Conservation (phyloP, 2,797 vertebrate species). For the Hoplostethus atlanticus region DNA sequence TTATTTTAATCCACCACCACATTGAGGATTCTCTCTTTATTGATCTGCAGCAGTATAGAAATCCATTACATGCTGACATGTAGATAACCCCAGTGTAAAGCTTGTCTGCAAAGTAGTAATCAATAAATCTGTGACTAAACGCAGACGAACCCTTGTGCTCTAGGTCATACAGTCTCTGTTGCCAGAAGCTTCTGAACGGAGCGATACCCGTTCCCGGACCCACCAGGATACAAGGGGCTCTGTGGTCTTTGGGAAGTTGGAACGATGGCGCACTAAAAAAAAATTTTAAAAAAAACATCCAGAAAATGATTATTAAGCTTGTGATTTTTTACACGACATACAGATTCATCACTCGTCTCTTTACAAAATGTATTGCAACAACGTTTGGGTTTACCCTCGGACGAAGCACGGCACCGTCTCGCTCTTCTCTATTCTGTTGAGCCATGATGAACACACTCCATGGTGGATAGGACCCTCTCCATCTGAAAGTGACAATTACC, state of each 20-base stretch:
- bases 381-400: constrained; percentile 86
- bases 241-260: constrained; percentile 93
- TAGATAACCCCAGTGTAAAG: neutral
- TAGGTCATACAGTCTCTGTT: constrained; percentile 92
- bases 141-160: constrained; percentile 88
- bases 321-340: neutral
- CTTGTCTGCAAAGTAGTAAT: neutral
- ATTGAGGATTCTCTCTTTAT: neutral
- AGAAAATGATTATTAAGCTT: neutral
- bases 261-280: constrained; percentile 90
- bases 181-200: constrained; percentile 99
- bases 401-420: constrained; percentile 97
- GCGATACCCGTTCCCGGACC: constrained; percentile 97
- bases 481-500: constrained; percentile 81
- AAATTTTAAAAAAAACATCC: neutral
- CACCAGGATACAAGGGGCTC: constrained; percentile 94
- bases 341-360: neutral
- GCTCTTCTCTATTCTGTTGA: constrained; percentile 92
- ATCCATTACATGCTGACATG: too few species aligned
- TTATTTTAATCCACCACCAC: constrained; percentile 17
- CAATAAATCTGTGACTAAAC: neutral
- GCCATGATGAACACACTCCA: constrained; percentile 98
- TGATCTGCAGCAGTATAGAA: constrained; percentile 5
- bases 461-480: constrained; percentile 95
- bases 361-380: neutral